Percentiles rank a stretch among this genome's conserved stretches.
phyloP scores from a whole-genome alignment of 35 echinoderm and acorn worm genomes.

The Heliocidaris erythrogramma region DNA sequence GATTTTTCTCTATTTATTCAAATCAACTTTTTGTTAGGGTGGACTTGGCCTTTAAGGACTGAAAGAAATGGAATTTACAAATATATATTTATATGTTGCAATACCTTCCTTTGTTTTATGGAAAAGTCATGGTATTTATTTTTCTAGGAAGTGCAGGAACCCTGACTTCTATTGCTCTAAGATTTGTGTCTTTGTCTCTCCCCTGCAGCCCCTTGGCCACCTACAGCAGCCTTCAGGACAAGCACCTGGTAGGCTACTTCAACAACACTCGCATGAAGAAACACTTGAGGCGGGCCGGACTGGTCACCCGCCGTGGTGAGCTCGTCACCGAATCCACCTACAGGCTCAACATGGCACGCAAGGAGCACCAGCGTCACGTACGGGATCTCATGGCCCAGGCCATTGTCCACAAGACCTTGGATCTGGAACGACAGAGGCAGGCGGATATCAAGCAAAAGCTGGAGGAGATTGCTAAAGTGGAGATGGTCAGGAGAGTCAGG shows the following conservation, averaged over 20 bases:
- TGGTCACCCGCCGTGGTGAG: slow-evolving; percentile 84
- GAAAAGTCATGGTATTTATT: no score
- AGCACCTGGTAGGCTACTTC: slow-evolving; percentile 96
- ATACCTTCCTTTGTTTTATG: no score
- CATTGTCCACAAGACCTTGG: slow-evolving; percentile 94
- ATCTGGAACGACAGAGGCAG: slow-evolving; percentile 87
- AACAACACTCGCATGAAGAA: slow-evolving; percentile 89
- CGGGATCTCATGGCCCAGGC: slow-evolving; percentile 94
- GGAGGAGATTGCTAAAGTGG: slow-evolving; percentile 95
- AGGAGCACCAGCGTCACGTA: slow-evolving; percentile 93
- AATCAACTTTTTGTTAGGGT: no score
- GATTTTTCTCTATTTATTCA: no score
- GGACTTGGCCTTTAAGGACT: no score
- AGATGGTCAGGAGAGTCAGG: slow-evolving; percentile 83
- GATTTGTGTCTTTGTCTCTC: not conserved
- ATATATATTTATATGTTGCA: no score
- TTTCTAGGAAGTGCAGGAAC: no score
- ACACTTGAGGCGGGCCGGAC: slow-evolving; percentile 84
- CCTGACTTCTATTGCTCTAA: no score
- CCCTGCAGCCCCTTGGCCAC: slow-evolving; percentile 76
- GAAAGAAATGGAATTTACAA: no score
- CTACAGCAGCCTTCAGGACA: slow-evolving; percentile 98
- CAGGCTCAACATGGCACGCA: slow-evolving; percentile 91
- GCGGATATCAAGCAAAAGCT: slow-evolving; percentile 87
- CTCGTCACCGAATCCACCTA: slow-evolving; percentile 88